Evolutionary conservation across 2,113 vertebrate genomes (phyloP).

Genomic region (Acanthisitta chloris): DNA sequence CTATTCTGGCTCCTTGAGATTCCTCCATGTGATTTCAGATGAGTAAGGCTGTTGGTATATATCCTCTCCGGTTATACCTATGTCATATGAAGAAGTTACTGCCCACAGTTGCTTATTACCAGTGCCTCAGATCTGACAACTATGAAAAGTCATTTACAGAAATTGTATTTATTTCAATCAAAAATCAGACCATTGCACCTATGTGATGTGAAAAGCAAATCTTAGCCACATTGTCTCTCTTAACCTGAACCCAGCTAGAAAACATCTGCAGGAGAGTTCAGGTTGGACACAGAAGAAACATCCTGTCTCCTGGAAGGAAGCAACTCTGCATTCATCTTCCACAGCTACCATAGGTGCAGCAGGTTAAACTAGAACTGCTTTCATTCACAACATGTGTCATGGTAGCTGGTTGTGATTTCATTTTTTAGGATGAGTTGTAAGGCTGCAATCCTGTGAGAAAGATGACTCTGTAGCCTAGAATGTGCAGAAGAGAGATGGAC

Average conservation of each 20-base stretch:
- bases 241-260: not conserved
- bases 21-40: not conserved
- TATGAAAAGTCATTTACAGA: not conserved
- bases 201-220: not conserved
- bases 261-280: not conserved
- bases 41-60: not conserved
- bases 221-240: not conserved
- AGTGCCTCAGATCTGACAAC: not conserved
- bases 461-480: not conserved
- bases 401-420: not conserved
- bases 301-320: not conserved
- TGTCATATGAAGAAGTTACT: not conserved
- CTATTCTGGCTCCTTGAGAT: not conserved
- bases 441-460: not conserved
- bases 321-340: not conserved
- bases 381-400: not conserved
- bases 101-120: not conserved
- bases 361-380: not conserved
- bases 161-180: not conserved
- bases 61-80: not conserved
- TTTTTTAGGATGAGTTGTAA: not conserved
- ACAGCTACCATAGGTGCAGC: not conserved
- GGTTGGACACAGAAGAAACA: fast-evolving
- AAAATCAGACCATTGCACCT: not conserved
- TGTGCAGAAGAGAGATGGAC: not conserved